These are phyloP conservation scores for Muscicapa adusta DNA, from an alignment of 2,113 vertebrate species.

Conservation along the genomic window DNA sequence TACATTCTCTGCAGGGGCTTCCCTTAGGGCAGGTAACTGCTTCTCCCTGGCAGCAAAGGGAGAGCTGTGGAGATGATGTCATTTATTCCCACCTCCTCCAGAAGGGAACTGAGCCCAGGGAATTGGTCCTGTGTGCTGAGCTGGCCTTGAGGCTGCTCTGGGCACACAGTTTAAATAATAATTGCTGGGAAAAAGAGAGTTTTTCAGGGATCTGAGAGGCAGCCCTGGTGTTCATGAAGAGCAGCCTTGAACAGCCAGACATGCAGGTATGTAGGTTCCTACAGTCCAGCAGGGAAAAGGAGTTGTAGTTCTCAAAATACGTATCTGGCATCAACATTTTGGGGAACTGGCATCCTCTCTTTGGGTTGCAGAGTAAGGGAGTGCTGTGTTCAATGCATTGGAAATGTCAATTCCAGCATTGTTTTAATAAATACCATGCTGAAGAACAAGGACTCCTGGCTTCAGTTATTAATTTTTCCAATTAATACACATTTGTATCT, in stretches of 20 bases:
- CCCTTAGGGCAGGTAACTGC: not conserved
- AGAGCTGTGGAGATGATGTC: not conserved
- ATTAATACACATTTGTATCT: not conserved
- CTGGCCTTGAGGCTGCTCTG: not conserved
- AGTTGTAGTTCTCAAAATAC: not conserved
- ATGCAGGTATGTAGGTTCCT: rapidly evolving
- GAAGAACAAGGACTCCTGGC: not conserved
- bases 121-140: not conserved
- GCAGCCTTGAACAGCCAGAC: not conserved
- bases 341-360: not conserved
- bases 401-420: not conserved
- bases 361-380: not conserved
- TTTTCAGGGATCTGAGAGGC: not conserved
- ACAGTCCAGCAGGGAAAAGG: not conserved
- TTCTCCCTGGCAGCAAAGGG: not conserved
- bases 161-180: not conserved
- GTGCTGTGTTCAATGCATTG: not conserved
- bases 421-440: not conserved
- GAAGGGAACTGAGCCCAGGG: not conserved
- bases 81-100: not conserved
- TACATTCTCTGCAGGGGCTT: not conserved
- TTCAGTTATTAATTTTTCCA: not conserved
- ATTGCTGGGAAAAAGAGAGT: not conserved
- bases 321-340: not conserved
- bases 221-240: not conserved